Percentiles rank a stretch among this genome's conserved stretches.
Evolutionary conservation across 1,140 invertebrate species (phyloP).

Genomic region (Apis cerana): DNA sequence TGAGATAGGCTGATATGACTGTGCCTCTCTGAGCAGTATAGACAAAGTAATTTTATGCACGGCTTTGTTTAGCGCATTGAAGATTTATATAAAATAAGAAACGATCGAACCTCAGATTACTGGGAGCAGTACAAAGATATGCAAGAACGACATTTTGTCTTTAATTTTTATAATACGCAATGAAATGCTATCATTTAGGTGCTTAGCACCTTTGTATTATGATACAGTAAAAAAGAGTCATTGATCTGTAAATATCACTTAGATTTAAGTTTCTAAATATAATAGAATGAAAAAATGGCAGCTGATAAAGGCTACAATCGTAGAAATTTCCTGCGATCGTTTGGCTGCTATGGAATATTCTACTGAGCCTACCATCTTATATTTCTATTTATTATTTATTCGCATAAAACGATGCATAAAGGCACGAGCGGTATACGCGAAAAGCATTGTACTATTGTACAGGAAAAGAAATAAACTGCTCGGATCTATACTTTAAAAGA

Average conservation of each 20-base stretch:
- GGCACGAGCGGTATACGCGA: constrained; percentile 68
- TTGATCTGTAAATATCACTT: constrained; percentile 75
- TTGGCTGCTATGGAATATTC: constrained; percentile 63
- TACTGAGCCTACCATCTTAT: constrained; percentile 63
- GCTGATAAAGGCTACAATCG: constrained; percentile 55
- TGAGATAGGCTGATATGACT: constrained; percentile 56
- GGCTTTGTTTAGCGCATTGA: constrained; percentile 61
- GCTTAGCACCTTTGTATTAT: constrained; percentile 65
- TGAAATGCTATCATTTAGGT: constrained; percentile 59
- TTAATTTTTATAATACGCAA: constrained; percentile 75
- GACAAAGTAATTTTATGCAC: constrained; percentile 57
- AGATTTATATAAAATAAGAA: constrained; percentile 60
- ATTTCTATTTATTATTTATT: constrained; percentile 81
- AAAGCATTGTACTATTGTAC: constrained; percentile 79
- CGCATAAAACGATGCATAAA: constrained; percentile 70
- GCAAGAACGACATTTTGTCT: constrained; percentile 75
- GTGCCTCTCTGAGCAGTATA: constrained; percentile 53
- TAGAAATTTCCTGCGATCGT: constrained; percentile 46
- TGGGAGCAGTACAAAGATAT: constrained; percentile 76
- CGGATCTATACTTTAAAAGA: constrained; percentile 44
- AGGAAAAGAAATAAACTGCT: constrained; percentile 76
- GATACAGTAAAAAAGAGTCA: constrained; percentile 59
- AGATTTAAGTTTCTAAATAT: constrained; percentile 66
- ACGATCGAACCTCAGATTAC: constrained; percentile 62
- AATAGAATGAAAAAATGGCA: constrained; percentile 63